These are phyloP conservation scores for Heliconius hermathena DNA, from an alignment of 1,140 invertebrate species.

Conservation along the genomic window DNA sequence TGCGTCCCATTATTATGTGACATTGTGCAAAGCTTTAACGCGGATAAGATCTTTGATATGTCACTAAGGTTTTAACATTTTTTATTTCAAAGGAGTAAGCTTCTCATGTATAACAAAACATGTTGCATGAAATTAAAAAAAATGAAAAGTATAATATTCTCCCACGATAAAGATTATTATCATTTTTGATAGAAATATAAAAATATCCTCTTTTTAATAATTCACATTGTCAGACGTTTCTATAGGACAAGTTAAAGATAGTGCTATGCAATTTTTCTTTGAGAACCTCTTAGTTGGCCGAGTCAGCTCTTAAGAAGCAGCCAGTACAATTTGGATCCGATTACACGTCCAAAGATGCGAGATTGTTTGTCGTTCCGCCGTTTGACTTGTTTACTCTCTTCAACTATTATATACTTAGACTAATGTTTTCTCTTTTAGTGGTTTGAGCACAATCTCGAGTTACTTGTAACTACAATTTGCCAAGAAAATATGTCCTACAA, in stretches of 20 bases:
- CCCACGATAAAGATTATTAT: slow-evolving; percentile 23
- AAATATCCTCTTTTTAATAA: not conserved
- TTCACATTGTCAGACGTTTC: not conserved
- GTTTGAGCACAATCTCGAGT: slow-evolving; percentile 58
- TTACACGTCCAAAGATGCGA: slow-evolving; percentile 63
- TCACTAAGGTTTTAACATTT: slow-evolving; percentile 65
- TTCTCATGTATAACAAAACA: slow-evolving; percentile 65
- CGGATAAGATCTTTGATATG: slow-evolving; percentile 78
- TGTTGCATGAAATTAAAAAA: slow-evolving; percentile 26
- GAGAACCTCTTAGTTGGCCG: slow-evolving; percentile 44
- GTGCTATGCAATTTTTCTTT: slow-evolving; percentile 51
- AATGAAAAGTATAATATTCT: slow-evolving; percentile 4
- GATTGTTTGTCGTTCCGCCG: slow-evolving; percentile 65
- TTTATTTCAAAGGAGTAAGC: slow-evolving; percentile 68
- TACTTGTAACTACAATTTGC: slow-evolving; percentile 50
- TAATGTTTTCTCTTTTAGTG: slow-evolving; percentile 67
- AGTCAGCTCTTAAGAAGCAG: slow-evolving; percentile 55
- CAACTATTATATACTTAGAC: slow-evolving; percentile 52
- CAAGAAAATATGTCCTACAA: slow-evolving; percentile 44
- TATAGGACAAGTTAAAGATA: not conserved
- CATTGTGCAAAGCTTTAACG: slow-evolving; percentile 75
- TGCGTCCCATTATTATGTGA: slow-evolving; percentile 64
- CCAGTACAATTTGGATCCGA: slow-evolving; percentile 67
- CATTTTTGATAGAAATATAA: not conserved
- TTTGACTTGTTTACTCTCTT: slow-evolving; percentile 65